phyloP scores from a whole-genome alignment of 2,797 vertebrate genomes.

The Enteromius viviparus region DNA sequence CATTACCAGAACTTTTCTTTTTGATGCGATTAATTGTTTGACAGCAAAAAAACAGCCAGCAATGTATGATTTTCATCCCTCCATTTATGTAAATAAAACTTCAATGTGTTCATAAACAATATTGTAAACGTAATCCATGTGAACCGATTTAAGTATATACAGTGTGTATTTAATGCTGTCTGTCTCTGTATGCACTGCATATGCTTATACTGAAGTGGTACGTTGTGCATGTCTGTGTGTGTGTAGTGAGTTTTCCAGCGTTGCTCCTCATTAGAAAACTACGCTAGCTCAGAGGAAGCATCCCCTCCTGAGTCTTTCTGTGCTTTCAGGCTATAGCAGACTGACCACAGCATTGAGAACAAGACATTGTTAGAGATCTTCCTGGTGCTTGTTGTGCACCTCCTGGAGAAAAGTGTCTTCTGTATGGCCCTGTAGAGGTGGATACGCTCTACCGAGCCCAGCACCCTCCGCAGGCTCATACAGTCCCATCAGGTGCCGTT shows the following conservation, averaged over 20 bases:
- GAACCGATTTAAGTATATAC: not conserved
- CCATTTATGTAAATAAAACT: too few relatives aligned
- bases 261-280: not conserved
- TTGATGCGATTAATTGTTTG: too few relatives aligned
- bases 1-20: too few relatives aligned
- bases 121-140: too few relatives aligned
- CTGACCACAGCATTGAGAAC: not conserved
- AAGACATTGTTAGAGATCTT: not conserved
- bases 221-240: not conserved
- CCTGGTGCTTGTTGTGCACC: constrained; percentile 13
- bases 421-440: not conserved
- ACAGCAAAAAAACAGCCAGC: too few relatives aligned
- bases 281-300: not conserved
- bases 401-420: constrained; percentile 5
- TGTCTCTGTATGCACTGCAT: constrained; percentile 8
- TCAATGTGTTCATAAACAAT: too few relatives aligned
- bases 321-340: not conserved
- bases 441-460: constrained; percentile 23
- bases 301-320: constrained; percentile 7
- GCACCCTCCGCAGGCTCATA: constrained; percentile 4
- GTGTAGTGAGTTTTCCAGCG: not conserved
- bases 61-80: too few relatives aligned
- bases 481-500: constrained; percentile 19
- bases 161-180: constrained; percentile 21
- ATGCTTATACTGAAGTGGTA: not conserved